Base-by-base conservation (phyloP, 2,888 invertebrate species). In the Myopa testacea region DNA sequence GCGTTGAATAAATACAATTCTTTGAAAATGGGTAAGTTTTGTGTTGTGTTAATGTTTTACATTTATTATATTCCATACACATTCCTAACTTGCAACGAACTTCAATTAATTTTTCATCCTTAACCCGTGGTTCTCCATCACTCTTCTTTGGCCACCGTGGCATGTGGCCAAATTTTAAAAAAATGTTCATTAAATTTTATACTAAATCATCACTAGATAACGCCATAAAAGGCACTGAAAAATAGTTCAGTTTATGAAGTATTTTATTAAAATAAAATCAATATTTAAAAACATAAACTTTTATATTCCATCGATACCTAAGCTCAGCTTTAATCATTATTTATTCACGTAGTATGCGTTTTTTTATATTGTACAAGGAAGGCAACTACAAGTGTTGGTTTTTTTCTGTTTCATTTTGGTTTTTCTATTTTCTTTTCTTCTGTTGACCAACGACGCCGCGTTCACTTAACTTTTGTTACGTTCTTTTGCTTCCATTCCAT, bases 11-110 rank as follows among this genome's bases (percentile, higher is more conserved):
- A 37, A 40, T 67, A 40, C 26, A n/a, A 34, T 7, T 45, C 45
- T 19, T 55, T 65, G 34, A 65, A 65, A 65, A 65, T 65, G 65
- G 65, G 65, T 65, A 37, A 65, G 65, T 38, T 65, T 62, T 5
- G 19, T 34, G 26, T 4, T n/a, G n/a, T 62, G 4, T 62, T 26
- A 62, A 8, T 26, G n/a, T 62, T 58, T 26, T 26, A 26, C 26
- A 26, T 26, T 26, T 26, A 1, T 26, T 26, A 26, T 26, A 26
- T 26, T 26, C 26, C 26, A 26, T 26, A 26, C 14, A 26, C n/a
- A 26, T 62, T 26, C 4, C 58, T 58, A 8, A 58, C 4, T 58
- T 8, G 16, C n/a, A 62, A 3, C n/a, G 1, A 62, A 26, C n/a
- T n/a, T 34, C 8, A 10, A 62, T 62, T 62, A n/a, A n/a, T 62